Conservation (phyloP, 2,797 vertebrate species). For the Chrysolophus pictus region DNA sequence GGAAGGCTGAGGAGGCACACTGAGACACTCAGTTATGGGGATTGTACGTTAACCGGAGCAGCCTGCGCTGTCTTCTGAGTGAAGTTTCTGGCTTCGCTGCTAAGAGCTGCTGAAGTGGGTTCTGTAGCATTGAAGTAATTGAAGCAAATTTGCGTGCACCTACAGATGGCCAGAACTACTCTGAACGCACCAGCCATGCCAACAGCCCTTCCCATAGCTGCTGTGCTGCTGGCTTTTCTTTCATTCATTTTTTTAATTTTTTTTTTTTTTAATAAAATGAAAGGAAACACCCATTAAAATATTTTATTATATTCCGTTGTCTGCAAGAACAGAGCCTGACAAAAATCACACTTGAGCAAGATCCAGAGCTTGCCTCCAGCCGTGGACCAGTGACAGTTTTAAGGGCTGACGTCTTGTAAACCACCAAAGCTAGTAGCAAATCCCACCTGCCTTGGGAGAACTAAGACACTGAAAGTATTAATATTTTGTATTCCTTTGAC, state of each 20-base stretch:
- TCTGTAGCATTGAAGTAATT: background rate
- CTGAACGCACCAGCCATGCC: background rate
- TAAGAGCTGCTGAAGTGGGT: background rate
- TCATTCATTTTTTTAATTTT: background rate
- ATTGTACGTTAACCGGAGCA: background rate
- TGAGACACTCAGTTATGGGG: background rate
- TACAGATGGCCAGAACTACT: background rate
- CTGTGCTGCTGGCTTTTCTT: rapidly evolving
- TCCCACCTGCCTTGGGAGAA: background rate
- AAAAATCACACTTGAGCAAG: background rate
- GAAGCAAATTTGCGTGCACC: background rate
- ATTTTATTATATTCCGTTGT: background rate
- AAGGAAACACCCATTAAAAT: background rate
- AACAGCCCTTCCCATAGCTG: background rate
- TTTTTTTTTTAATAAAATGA: background rate
- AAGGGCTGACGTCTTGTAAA: background rate
- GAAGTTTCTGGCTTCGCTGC: background rate
- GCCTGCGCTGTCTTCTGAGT: background rate
- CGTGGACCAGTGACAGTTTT: background rate
- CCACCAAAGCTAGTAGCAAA: background rate
- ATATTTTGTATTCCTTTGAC: background rate
- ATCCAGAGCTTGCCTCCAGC: background rate
- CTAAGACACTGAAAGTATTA: background rate
- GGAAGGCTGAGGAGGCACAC: background rate
- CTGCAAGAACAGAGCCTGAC: background rate